Evolutionary conservation across 2,888 invertebrate species (phyloP).

Genomic region (Chloroclystis v-ata): DNA sequence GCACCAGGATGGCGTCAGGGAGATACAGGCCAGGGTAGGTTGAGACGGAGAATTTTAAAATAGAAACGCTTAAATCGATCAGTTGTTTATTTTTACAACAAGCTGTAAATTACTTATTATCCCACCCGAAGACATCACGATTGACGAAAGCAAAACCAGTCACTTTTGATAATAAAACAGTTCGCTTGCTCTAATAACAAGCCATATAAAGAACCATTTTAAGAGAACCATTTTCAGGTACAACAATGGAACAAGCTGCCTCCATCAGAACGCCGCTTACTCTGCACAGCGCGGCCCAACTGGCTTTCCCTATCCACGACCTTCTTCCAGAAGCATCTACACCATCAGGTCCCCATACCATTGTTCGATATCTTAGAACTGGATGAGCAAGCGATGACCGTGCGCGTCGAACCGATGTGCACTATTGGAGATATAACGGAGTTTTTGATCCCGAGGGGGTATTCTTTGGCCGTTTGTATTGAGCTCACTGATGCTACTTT

Average conservation of each 20-base stretch:
- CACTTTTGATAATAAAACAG: too few species aligned
- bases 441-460: conserved; percentile 81
- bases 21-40: conserved; percentile 65
- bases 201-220: too few species aligned
- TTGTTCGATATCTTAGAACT: conserved; percentile 80
- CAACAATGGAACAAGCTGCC: conserved; percentile 75
- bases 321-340: conserved; percentile 81
- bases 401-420: conserved; percentile 82
- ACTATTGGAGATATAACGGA: conserved; percentile 82
- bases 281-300: conserved; percentile 83
- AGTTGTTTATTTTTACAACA: too few species aligned
- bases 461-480: conserved; percentile 82
- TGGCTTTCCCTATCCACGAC: conserved; percentile 83
- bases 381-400: conserved; percentile 75
- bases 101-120: too few species aligned
- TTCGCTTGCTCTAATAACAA: too few species aligned
- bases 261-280: conserved; percentile 61
- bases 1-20: conserved; percentile 65
- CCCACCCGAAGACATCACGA: too few species aligned
- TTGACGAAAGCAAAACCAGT: too few species aligned
- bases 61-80: too few species aligned
- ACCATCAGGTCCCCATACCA: conserved; percentile 80
- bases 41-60: too few species aligned
- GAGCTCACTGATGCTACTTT: conserved; percentile 84
- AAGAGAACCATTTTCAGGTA: too few species aligned